A percentile compares a stretch with the other conserved stretches of the same genome.
These are phyloP conservation scores for Athene noctua DNA, from an alignment of 2,113 vertebrate genomes.

Conservation along the genomic window DNA sequence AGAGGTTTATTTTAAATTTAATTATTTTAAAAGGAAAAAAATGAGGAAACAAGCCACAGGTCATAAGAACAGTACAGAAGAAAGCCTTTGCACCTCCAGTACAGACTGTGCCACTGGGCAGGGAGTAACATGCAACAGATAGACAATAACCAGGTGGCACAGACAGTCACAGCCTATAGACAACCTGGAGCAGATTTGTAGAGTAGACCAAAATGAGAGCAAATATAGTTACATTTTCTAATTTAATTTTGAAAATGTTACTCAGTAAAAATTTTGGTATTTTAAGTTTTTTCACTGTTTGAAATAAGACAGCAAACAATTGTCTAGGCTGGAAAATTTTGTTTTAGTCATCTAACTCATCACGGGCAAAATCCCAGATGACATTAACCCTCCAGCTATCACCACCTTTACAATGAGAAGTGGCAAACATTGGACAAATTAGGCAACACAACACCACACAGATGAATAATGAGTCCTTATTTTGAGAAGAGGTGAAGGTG, in stretches of 20 bases:
- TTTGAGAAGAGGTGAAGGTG: background rate
- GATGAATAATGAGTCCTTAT: background rate
- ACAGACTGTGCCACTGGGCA: background rate
- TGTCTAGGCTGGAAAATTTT: background rate
- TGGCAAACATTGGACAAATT: background rate
- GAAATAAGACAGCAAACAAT: background rate
- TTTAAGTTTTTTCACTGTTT: background rate
- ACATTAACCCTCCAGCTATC: background rate
- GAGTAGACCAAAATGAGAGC: background rate
- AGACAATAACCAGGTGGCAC: background rate
- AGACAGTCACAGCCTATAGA: background rate
- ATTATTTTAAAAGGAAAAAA: background rate
- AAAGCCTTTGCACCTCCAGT: background rate
- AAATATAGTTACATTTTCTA: background rate
- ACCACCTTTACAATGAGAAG: background rate
- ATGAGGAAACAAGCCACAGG: background rate
- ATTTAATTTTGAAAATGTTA: background rate
- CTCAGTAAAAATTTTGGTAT: background rate
- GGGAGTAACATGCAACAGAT: background rate
- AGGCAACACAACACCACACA: background rate
- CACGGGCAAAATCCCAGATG: background rate
- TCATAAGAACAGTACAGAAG: background rate
- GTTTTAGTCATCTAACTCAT: background rate
- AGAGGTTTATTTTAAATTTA: background rate
- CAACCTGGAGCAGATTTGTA: background rate